Percentiles rank a stretch among this genome's conserved stretches.
Conservation (phyloP, 2,113 vertebrate genomes). For the Meriones unguiculatus region DNA sequence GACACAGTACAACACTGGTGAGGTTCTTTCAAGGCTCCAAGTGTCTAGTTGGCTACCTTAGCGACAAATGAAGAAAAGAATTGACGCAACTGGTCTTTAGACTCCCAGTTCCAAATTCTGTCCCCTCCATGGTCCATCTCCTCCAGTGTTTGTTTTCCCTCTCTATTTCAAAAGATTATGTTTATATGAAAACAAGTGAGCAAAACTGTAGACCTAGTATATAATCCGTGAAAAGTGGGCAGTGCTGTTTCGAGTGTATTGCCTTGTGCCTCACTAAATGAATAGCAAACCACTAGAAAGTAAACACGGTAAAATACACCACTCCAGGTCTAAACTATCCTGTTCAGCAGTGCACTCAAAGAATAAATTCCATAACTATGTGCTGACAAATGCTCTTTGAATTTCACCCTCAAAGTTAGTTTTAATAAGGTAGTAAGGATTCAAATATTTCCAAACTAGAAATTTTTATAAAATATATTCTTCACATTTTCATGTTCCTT, state of each 20-base stretch:
- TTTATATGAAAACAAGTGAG: background rate
- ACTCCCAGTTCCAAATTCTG: conserved; percentile 6
- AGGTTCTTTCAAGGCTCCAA: background rate
- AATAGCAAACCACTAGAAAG: background rate
- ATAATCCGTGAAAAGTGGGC: background rate
- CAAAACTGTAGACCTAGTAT: background rate
- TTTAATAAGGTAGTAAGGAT: conserved; percentile 12
- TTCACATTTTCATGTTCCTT: background rate
- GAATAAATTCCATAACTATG: background rate
- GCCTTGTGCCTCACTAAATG: background rate
- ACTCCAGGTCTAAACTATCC: background rate
- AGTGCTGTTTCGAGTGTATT: background rate
- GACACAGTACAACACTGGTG: background rate
- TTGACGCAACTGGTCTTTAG: background rate
- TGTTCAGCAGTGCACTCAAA: background rate
- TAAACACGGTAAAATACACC: background rate
- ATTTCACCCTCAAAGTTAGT: background rate
- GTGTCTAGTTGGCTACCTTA: background rate
- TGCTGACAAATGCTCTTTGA: background rate
- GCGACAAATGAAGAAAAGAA: background rate
- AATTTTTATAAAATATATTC: conserved; percentile 40
- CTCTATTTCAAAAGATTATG: conserved; percentile 1
- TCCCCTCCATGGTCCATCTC: background rate
- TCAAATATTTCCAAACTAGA: background rate
- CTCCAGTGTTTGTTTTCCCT: background rate